A percentile compares a stretch with the other conserved stretches of the same genome.
phyloP scores from a whole-genome alignment of 2,113 vertebrate genomes.

The Strix aluco region DNA sequence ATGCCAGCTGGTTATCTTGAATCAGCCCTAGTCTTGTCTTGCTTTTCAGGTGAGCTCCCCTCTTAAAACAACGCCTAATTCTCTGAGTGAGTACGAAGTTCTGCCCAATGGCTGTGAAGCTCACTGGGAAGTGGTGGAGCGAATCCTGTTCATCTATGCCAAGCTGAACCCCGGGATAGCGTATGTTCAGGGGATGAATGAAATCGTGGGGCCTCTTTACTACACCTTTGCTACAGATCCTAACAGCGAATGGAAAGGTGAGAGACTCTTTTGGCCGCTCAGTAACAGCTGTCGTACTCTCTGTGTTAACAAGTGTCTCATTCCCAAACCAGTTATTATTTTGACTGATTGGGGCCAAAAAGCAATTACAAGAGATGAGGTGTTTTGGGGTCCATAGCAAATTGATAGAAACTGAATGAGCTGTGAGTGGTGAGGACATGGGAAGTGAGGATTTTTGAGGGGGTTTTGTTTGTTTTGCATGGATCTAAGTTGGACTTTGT shows the following conservation, averaged over 20 bases:
- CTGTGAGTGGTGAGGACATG: background rate
- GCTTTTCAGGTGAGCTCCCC: constrained; percentile 91
- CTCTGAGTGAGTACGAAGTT: constrained; percentile 87
- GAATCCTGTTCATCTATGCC: constrained; percentile 98
- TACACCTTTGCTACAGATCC: constrained; percentile 97
- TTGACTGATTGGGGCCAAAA: background rate
- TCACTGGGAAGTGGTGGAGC: constrained; percentile 98
- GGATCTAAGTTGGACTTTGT: background rate
- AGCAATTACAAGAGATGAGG: background rate
- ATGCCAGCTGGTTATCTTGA: background rate
- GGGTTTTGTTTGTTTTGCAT: background rate
- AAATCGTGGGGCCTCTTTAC: constrained; percentile 96
- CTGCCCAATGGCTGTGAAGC: constrained; percentile 91
- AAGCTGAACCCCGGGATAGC: constrained; percentile 98
- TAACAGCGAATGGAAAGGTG: constrained; percentile 93
- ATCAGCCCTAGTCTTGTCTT: background rate
- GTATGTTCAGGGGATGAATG: constrained; percentile 98
- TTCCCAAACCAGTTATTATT: too few relatives aligned
- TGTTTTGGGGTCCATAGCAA: background rate
- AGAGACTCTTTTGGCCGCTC: background rate
- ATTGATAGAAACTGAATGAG: background rate
- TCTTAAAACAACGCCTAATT: constrained; percentile 80
- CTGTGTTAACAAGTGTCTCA: too few relatives aligned
- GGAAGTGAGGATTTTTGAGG: background rate
- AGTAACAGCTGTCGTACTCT: background rate